phyloP scores from a whole-genome alignment of 2,797 vertebrate genomes.

The Sebastes paucispinis region DNA sequence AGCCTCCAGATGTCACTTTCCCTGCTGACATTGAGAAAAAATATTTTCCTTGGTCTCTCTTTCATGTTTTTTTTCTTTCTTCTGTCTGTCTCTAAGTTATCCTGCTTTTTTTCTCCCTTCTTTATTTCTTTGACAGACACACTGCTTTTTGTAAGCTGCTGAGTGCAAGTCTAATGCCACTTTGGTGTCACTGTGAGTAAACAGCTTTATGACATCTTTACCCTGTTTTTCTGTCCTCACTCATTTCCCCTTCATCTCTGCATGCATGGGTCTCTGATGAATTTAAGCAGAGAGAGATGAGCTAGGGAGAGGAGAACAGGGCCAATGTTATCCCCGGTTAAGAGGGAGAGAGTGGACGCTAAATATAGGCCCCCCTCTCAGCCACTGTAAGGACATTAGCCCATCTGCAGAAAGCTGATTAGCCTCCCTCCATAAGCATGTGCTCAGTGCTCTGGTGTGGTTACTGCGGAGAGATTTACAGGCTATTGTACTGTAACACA shows the following conservation, averaged over 20 bases:
- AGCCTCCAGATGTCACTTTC: constrained; percentile 72
- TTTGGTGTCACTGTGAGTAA: neutral
- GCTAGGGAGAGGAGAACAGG: constrained; percentile 40
- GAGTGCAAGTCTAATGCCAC: neutral
- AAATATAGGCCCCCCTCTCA: constrained; percentile 77
- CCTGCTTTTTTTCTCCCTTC: neutral
- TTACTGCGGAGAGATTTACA: constrained; percentile 64
- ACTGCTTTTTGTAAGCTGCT: neutral
- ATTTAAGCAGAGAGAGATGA: constrained; percentile 39
- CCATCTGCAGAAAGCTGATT: constrained; percentile 83
- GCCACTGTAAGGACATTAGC: constrained; percentile 82
- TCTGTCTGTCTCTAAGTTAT: neutral
- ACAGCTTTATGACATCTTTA: neutral
- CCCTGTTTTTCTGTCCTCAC: neutral
- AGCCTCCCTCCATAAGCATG: constrained; percentile 70
- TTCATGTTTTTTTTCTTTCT: constrained; percentile 3
- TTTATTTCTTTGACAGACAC: neutral
- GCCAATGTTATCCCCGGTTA: constrained; percentile 74
- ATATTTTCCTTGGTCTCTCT: constrained; percentile 7
- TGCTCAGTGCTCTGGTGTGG: constrained; percentile 64
- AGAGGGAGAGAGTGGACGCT: constrained; percentile 75
- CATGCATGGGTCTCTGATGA: neutral
- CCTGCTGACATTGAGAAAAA: constrained; percentile 44
- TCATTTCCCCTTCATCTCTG: neutral
- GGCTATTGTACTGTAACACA: constrained; percentile 70